Evolutionary conservation across 2,113 vertebrate species (phyloP), one percentile per base, ranked within the genome.

Genomic region (Lepus europaeus): DNA sequence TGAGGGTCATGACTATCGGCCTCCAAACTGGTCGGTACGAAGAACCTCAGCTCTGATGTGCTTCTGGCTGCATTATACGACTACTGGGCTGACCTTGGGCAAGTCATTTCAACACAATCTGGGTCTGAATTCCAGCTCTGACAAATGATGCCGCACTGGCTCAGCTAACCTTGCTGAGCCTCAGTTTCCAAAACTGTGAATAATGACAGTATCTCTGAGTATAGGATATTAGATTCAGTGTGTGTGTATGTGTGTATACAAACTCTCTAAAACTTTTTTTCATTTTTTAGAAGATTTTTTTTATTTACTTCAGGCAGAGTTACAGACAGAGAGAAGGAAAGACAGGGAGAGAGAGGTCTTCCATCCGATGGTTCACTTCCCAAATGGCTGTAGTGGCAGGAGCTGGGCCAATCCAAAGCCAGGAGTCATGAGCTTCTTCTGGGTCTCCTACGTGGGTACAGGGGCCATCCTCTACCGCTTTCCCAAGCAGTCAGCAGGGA

Each of bases 31-130:
- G 56, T 56, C 31, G 33, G 11, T 51, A 10, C 19, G 63, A 77
- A 91, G 2, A 51, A 20, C 39, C 20, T 91, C 45, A 23, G 20
- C 16, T 66, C 27, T 85, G 39, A 9, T 53, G 1, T 77, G 49
- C 20, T 89, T 89, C 49, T 64, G 49, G 12, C 59, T 91, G 31
- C 6, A 85, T 45, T 61, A 14, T 72, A 59, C 78, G 33, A 83
- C 72, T 73, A 86, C 31, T 73, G 56, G n/a, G 20, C 31, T 82
- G 76, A 82, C 90, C 49, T 56, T 74, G 29, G 23, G 64, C 63
- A 82, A 82, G 29, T 74, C 51, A 51, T 70, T 82, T 79, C 88
- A 86, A 61, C 31, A 95, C 93, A 93, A 90, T 11, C 45, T 93
- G 33, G 25, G 9, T 92, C 76, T 39, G 19, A 72, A 68, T 93